phyloP scores from a whole-genome alignment of 1,140 invertebrate species.

The Coelopa frigida region DNA sequence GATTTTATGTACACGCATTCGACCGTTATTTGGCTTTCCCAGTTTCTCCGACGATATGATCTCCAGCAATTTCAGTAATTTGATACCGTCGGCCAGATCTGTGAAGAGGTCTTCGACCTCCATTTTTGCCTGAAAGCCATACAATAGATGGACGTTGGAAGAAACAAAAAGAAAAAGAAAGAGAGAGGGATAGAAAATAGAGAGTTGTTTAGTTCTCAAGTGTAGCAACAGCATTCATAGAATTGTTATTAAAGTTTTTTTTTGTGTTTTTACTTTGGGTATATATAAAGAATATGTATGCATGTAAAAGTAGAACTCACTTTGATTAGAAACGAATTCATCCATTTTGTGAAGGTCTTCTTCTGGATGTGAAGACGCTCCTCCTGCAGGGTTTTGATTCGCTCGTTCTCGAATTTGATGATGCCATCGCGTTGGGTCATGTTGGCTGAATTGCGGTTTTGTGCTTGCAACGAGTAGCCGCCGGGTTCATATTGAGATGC shows the following conservation, averaged over 20 bases:
- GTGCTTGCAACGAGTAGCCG: slow-evolving; percentile 52
- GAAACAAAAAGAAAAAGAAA: slow-evolving; percentile 6
- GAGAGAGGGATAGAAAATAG: background rate
- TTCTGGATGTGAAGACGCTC: slow-evolving; percentile 97
- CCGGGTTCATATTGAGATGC: slow-evolving; percentile 66
- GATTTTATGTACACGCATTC: slow-evolving; percentile 97
- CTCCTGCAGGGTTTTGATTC: slow-evolving; percentile 93
- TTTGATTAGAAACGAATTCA: slow-evolving; percentile 96
- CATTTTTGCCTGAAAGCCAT: slow-evolving; percentile 67
- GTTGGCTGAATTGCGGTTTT: slow-evolving; percentile 53
- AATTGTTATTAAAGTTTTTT: background rate
- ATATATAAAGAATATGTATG: slow-evolving; percentile 7
- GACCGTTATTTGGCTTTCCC: slow-evolving; percentile 92
- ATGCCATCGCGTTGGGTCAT: slow-evolving; percentile 86
- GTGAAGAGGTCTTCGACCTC: slow-evolving; percentile 96
- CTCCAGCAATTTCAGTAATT: slow-evolving; percentile 93
- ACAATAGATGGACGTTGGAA: slow-evolving; percentile 8
- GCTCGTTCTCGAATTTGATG: slow-evolving; percentile 90
- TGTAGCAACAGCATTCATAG: background rate
- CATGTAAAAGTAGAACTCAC: slow-evolving; percentile 48
- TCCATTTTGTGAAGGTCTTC: slow-evolving; percentile 99
- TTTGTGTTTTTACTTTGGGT: slow-evolving; percentile 5
- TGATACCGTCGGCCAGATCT: slow-evolving; percentile 91
- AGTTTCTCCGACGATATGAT: slow-evolving; percentile 98
- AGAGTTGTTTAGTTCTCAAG: background rate